phyloP scores from a whole-genome alignment of 2,888 invertebrate species.

The Drosophila bunnanda region DNA sequence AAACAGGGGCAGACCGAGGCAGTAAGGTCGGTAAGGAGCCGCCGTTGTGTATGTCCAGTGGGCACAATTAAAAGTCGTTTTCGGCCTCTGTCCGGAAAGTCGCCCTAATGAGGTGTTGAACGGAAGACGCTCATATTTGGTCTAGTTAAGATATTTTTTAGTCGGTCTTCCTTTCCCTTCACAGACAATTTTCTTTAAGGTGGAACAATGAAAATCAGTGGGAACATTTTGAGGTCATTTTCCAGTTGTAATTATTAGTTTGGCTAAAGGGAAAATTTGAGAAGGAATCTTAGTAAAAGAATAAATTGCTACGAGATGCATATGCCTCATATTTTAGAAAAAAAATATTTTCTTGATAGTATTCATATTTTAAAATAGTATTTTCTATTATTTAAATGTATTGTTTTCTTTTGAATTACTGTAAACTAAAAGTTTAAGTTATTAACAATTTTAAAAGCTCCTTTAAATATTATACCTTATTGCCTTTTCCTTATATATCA shows the following conservation, averaged over 20 bases:
- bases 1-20: background rate
- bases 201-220: slow-evolving; percentile 8
- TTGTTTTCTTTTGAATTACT: background rate
- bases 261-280: background rate
- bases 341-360: background rate
- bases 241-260: slow-evolving; percentile 8
- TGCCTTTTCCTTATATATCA: background rate
- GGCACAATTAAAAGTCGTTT: slow-evolving; percentile 74
- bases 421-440: too few relatives aligned
- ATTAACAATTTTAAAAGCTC: too few relatives aligned
- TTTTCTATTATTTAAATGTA: background rate
- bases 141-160: slow-evolving; percentile 53
- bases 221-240: slow-evolving; percentile 19
- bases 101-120: slow-evolving; percentile 72
- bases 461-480: background rate
- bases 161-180: slow-evolving; percentile 18
- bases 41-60: slow-evolving; percentile 60
- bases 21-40: background rate
- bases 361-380: background rate
- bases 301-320: background rate
- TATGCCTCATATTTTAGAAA: background rate
- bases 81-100: slow-evolving; percentile 52
- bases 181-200: slow-evolving; percentile 25
- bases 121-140: slow-evolving; percentile 60
- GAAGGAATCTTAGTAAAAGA: background rate